A percentile compares a stretch with the other conserved stretches of the same genome.
Conservation (phyloP, 2,113 vertebrate species). For the Rhea pennata region DNA sequence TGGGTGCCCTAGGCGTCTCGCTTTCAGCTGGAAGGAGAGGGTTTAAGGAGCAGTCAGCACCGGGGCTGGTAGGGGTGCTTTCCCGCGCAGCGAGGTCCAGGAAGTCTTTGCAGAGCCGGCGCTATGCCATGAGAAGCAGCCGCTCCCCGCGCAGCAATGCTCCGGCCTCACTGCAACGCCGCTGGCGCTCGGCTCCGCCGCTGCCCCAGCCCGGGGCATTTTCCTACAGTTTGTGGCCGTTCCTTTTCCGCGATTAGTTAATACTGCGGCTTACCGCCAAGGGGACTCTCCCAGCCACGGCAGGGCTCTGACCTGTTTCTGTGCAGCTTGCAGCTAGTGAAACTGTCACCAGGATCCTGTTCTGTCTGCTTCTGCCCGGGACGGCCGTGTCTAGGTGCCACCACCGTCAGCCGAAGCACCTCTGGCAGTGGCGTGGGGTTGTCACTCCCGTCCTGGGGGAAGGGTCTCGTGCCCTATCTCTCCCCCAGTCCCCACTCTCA, state of each 20-base stretch:
- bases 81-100: accelerated
- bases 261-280: not conserved
- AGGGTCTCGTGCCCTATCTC: not conserved
- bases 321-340: not conserved
- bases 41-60: not conserved
- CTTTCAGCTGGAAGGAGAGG: not conserved
- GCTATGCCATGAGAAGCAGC: not conserved
- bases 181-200: accelerated
- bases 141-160: not conserved
- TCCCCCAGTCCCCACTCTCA: not conserved
- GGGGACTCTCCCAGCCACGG: accelerated
- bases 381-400: too few relatives aligned
- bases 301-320: not conserved
- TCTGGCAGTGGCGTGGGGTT: not conserved
- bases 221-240: not conserved
- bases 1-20: not conserved
- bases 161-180: not conserved
- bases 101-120: not conserved
- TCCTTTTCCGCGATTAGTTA: not conserved
- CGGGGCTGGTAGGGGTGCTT: not conserved
- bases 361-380: not conserved
- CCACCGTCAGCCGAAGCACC: not conserved
- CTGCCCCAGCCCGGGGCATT: not conserved
- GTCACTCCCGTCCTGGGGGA: not conserved
- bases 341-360: not conserved